Evolutionary conservation across 2,888 invertebrate genomes (phyloP), one percentile per base, ranked within the genome.

Genomic region (Shargacucullia verbasci): DNA sequence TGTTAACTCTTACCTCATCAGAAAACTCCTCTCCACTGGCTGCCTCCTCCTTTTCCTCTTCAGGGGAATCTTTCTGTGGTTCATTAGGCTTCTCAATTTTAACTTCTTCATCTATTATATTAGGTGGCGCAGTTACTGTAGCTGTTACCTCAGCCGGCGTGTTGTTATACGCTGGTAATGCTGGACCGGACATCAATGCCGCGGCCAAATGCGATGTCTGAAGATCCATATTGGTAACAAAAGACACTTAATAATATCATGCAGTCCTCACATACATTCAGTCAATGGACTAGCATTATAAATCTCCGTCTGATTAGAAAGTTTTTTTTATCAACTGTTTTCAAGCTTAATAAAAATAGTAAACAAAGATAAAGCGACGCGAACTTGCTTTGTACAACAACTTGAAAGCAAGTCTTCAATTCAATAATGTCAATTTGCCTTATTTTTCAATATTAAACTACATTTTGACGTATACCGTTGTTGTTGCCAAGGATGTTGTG

Each of bases 141-240:
- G 75, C 46, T 33, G 64, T 59, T 39, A 82, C 80, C 15, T 69
- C 69, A 33, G 74, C 43, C 15, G 72, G 40, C 12, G 78, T 59
- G 71, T 59, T 83, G 52, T 70, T 86, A 70, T 85, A 88, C 10
- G 78, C 82, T 13, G 66, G 71, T 43, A 70, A 43, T 29, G 59
- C 41, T 44, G 84, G 82, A 14, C 90, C 90, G n/a, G 92, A 88
- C 92, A 94, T 90, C 62, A 94, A 77, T 3, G 94, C 94, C 34
- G 94, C 94, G 39, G 94, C 94, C 71, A 94, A 86, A 70, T 94
- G 94, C 10, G 94, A 93, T n/a, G 92, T 92, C 83, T 91, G 89
- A 44, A 92, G 76, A 81, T 94, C 92, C 92, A 93, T 94, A 25
- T 20, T 61, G 27, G 25, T 35, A 45, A 50, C 59, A 47, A 1